Conservation (phyloP, 1,140 invertebrate genomes). For the Apolygus lucorum region DNA sequence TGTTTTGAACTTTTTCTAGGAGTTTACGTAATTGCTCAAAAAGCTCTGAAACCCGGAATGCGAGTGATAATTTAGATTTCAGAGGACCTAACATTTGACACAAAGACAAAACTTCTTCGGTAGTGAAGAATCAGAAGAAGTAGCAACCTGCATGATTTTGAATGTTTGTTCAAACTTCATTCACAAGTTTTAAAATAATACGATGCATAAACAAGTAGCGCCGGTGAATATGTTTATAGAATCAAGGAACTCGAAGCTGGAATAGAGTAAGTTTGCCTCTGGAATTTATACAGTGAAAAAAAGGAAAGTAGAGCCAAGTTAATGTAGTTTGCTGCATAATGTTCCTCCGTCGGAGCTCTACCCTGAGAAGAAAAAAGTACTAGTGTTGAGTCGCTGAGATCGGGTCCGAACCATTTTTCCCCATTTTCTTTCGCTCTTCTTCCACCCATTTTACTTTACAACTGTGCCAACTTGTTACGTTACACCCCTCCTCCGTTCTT, state of each 20-base stretch:
- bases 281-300: background rate
- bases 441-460: no score
- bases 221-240: background rate
- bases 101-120: no score
- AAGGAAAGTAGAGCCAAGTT: background rate
- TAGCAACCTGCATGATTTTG: no score
- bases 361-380: background rate
- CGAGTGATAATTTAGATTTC: no score
- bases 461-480: background rate
- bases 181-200: no score
- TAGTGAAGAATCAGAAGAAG: no score
- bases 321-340: background rate
- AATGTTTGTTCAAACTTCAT: no score
- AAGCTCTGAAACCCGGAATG: no score
- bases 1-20: no score
- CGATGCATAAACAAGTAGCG: background rate
- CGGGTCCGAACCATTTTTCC: background rate
- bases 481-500: background rate
- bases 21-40: no score
- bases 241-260: background rate
- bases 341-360: background rate
- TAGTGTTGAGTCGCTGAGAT: background rate
- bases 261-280: background rate
- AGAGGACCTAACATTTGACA: no score
- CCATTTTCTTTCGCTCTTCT: background rate